Conservation (phyloP, 1,140 invertebrate genomes). For the Atta colombica region DNA sequence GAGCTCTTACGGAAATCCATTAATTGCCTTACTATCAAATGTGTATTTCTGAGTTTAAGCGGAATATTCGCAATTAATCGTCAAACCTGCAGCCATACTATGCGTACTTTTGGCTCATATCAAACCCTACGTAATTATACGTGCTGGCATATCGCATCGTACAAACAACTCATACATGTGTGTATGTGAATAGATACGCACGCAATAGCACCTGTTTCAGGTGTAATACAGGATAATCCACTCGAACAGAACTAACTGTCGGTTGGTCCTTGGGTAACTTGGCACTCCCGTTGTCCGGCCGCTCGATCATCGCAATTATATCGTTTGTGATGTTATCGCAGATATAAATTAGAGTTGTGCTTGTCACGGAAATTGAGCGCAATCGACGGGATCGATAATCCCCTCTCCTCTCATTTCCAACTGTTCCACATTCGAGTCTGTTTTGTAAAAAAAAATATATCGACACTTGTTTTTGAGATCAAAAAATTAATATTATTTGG, state of each 20-base stretch:
- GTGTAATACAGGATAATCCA: conserved; percentile 60
- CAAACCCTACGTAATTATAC: conserved; percentile 23
- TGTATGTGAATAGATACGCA: neutral
- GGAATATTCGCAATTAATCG: conserved; percentile 21
- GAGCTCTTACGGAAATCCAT: neutral
- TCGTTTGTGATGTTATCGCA: conserved; percentile 43
- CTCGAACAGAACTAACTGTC: conserved; percentile 23
- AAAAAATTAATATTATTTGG: conserved; percentile 1
- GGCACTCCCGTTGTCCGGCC: neutral
- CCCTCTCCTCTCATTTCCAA: neutral
- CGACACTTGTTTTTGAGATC: neutral
- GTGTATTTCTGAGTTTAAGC: neutral
- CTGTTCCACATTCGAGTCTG: neutral
- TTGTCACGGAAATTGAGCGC: conserved; percentile 31
- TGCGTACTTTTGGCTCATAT: conserved; percentile 25
- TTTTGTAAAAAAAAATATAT: neutral
- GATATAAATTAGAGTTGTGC: conserved; percentile 10
- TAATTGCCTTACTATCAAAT: neutral
- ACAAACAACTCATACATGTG: neutral
- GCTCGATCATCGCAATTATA: conserved; percentile 57
- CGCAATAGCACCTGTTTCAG: conserved; percentile 36
- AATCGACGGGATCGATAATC: neutral
- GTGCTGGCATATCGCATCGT: neutral
- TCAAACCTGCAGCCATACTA: neutral
- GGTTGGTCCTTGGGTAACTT: conserved; percentile 20